These are phyloP conservation scores for Rhyacophila brunnea DNA, from an alignment of 1,140 invertebrate species.

Conservation along the genomic window DNA sequence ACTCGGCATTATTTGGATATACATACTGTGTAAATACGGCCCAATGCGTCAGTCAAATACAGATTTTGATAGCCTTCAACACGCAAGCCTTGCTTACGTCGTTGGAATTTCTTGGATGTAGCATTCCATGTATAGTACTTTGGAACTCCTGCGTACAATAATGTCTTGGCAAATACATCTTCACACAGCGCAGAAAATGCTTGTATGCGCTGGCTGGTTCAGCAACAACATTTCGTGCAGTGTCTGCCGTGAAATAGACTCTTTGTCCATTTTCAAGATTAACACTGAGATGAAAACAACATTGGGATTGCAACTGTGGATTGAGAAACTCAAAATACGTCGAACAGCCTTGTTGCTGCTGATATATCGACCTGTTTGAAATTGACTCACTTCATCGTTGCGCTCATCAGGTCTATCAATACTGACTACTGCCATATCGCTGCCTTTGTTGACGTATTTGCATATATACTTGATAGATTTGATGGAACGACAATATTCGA, in stretches of 20 bases:
- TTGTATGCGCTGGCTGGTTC: conserved; percentile 20
- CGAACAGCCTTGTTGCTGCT: conserved; percentile 48
- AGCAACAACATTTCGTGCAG: conserved; percentile 13
- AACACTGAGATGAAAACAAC: conserved; percentile 42
- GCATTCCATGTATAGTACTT: conserved; percentile 38
- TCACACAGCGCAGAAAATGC: conserved; percentile 39
- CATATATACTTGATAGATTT: too few species aligned
- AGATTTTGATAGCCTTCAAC: not conserved
- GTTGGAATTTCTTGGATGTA: conserved; percentile 7
- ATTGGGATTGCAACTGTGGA: conserved; percentile 42
- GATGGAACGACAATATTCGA: too few species aligned
- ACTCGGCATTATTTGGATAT: conserved; percentile 1
- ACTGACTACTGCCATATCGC: too few species aligned
- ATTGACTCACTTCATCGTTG: too few species aligned
- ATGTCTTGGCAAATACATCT: not conserved
- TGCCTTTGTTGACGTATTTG: too few species aligned
- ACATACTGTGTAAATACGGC: not conserved
- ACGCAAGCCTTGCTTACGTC: not conserved
- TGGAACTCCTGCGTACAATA: too few species aligned
- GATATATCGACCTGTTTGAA: conserved; percentile 48
- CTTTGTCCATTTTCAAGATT: conserved; percentile 46
- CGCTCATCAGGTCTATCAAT: too few species aligned
- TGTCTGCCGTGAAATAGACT: conserved; percentile 40
- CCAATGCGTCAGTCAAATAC: not conserved
- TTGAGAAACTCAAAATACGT: conserved; percentile 41